A percentile compares a stretch with the other conserved stretches of the same genome.
phyloP scores from a whole-genome alignment of 2,888 invertebrate genomes.

The Spisula solida region DNA sequence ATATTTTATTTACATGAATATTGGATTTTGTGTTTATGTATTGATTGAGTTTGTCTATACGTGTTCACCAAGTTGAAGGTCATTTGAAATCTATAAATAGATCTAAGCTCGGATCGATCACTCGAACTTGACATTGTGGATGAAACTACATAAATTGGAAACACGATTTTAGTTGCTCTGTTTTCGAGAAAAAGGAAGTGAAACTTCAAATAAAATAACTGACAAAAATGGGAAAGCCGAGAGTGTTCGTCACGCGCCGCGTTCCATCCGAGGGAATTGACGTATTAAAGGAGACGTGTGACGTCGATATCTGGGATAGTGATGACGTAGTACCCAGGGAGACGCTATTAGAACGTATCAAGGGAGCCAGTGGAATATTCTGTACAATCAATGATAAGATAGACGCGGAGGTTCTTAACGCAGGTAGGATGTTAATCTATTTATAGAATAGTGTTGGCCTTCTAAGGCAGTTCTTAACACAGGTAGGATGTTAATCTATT shows the following conservation, averaged over 20 bases:
- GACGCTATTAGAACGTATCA: conserved; percentile 91
- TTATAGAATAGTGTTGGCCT: not conserved
- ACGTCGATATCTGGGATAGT: conserved; percentile 81
- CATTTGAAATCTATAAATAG: not conserved
- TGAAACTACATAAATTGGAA: too few relatives aligned
- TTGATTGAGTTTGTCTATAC: not conserved
- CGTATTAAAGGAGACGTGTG: conserved; percentile 76
- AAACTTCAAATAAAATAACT: too few relatives aligned
- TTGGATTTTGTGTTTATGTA: not conserved
- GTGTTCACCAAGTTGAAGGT: not conserved
- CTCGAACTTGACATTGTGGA: conserved; percentile 3
- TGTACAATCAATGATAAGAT: conserved; percentile 95
- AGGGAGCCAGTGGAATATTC: conserved; percentile 91
- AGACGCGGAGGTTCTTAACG: conserved; percentile 92
- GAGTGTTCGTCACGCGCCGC: conserved; percentile 83
- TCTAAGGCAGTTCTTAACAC: conserved; percentile 90
- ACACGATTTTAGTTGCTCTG: too few relatives aligned
- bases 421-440: conserved; percentile 88
- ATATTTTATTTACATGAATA: not conserved
- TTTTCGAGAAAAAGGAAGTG: too few relatives aligned
- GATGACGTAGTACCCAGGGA: conserved; percentile 87
- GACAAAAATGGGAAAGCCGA: conserved; percentile 56
- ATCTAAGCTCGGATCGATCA: not conserved
- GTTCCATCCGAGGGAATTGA: conserved; percentile 81
- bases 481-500: conserved; percentile 87